Evolutionary conservation across 2,888 invertebrate species (phyloP).

Genomic region (Cheilosia vernalis): DNA sequence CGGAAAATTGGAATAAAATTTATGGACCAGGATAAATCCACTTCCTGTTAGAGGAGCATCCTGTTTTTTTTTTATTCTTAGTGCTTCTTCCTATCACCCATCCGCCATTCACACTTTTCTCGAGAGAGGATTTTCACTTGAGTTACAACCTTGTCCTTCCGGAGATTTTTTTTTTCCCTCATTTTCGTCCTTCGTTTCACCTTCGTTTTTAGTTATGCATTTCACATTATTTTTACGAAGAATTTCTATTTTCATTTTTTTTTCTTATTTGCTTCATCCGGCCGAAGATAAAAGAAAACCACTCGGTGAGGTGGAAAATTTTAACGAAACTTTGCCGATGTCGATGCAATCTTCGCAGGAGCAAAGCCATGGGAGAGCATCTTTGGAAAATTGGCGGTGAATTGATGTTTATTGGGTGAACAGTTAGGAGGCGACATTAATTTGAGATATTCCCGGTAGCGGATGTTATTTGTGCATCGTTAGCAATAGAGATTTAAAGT

Average conservation of each 20-base stretch:
- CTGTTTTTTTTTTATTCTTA: slow-evolving; percentile 46
- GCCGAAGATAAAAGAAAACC: slow-evolving; percentile 36
- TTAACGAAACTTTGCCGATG: slow-evolving; percentile 68
- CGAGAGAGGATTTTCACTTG: slow-evolving; percentile 50
- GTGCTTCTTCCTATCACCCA: slow-evolving; percentile 1
- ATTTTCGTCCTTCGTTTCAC: slow-evolving; percentile 27
- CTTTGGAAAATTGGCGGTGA: slow-evolving; percentile 47
- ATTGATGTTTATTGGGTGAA: slow-evolving; percentile 66
- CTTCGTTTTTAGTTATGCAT: slow-evolving; percentile 52
- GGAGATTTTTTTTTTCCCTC: slow-evolving; percentile 32
- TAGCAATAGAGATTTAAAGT: neutral
- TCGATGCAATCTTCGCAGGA: slow-evolving; percentile 33
- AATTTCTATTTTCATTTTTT: neutral
- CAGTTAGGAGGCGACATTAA: slow-evolving; percentile 48
- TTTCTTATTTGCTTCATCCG: neutral
- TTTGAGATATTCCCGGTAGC: slow-evolving; percentile 44
- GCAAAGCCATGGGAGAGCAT: neutral
- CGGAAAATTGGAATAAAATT: slow-evolving; percentile 78
- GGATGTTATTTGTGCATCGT: neutral
- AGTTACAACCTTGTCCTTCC: slow-evolving; percentile 73
- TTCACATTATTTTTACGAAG: slow-evolving; percentile 33
- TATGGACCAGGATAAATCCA: slow-evolving; percentile 78
- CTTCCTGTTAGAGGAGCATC: slow-evolving; percentile 63
- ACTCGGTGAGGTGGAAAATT: slow-evolving; percentile 63
- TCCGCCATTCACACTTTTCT: slow-evolving; percentile 16